Conservation (phyloP, 2,888 invertebrate species). For the Anthoptus insignis region DNA sequence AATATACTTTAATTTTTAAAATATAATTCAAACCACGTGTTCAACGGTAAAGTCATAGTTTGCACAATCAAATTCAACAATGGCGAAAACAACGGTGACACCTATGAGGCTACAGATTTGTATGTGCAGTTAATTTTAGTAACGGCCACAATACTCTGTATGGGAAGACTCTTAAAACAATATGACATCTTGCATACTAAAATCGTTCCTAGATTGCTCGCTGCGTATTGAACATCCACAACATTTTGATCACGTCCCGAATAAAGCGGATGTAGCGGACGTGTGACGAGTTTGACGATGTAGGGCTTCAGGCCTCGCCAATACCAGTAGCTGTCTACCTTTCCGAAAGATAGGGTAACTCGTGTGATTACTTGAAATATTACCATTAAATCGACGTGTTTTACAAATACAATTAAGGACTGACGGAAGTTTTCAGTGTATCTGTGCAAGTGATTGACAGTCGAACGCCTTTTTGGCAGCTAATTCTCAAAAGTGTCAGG, state of each 20-base stretch:
- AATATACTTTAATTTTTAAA: too few species aligned
- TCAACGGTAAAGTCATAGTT: not conserved
- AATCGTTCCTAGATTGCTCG: slow-evolving; percentile 60
- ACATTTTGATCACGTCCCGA: slow-evolving; percentile 74
- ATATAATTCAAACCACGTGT: not conserved
- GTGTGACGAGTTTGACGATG: slow-evolving; percentile 78
- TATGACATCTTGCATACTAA: slow-evolving; percentile 65
- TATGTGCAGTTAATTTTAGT: slow-evolving; percentile 66
- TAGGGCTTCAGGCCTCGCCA: slow-evolving; percentile 58
- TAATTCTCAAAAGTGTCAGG: not conserved
- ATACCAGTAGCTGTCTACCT: slow-evolving; percentile 69
- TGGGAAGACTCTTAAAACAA: slow-evolving; percentile 67
- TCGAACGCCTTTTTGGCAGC: not conserved
- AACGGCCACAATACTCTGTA: slow-evolving; percentile 71
- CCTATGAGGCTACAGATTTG: slow-evolving; percentile 57
- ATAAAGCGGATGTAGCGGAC: slow-evolving; percentile 75
- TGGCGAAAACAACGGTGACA: slow-evolving; percentile 62
- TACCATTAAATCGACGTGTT: slow-evolving; percentile 13
- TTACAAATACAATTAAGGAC: not conserved
- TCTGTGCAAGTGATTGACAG: not conserved
- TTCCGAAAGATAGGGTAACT: slow-evolving; percentile 69
- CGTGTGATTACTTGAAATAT: slow-evolving; percentile 18
- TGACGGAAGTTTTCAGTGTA: too few species aligned
- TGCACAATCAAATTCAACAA: not conserved
- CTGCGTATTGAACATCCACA: slow-evolving; percentile 58